A percentile compares a stretch with the other conserved stretches of the same genome.
phyloP scores from a whole-genome alignment of 1,140 invertebrate genomes.

The Drosophila pseudoananassae region DNA sequence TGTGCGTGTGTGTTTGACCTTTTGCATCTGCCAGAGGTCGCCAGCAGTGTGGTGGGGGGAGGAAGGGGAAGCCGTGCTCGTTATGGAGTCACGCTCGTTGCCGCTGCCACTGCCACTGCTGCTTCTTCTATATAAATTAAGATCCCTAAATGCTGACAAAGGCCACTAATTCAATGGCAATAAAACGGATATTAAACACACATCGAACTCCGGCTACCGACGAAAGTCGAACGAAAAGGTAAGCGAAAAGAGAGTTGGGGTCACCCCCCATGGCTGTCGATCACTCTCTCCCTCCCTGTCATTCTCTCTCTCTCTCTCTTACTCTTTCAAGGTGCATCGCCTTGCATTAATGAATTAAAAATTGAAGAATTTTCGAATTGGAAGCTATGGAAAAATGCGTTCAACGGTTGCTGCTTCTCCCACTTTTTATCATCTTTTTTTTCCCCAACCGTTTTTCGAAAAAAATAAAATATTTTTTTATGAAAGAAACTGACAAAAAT shows the following conservation, averaged over 20 bases:
- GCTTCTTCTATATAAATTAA: conserved; percentile 71
- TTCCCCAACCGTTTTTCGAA: conserved; percentile 16
- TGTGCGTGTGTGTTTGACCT: conserved; percentile 11
- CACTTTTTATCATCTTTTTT: conserved; percentile 11
- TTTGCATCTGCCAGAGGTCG: conserved; percentile 12
- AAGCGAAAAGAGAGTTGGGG: neutral
- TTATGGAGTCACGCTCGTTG: conserved; percentile 76
- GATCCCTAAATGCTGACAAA: conserved; percentile 81
- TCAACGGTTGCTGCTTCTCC: conserved; percentile 38
- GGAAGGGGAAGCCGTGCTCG: conserved; percentile 60
- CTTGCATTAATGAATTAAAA: conserved; percentile 63
- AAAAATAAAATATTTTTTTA: conserved; percentile 34
- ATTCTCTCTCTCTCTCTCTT: neutral
- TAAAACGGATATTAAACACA: conserved; percentile 82
- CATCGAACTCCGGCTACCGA: conserved; percentile 74
- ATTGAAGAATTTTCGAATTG: conserved; percentile 27
- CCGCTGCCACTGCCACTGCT: conserved; percentile 3
- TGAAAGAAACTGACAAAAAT: conserved; percentile 62
- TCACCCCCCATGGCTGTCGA: neutral
- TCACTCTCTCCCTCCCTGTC: conserved; percentile 2
- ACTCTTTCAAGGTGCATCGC: conserved; percentile 14
- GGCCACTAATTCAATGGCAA: conserved; percentile 80
- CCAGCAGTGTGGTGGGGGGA: no score
- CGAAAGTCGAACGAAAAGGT: conserved; percentile 8
- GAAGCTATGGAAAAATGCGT: conserved; percentile 52